These are phyloP conservation scores for Cosmia pyralina DNA, from an alignment of 2,888 invertebrate genomes.

Conservation along the genomic window DNA sequence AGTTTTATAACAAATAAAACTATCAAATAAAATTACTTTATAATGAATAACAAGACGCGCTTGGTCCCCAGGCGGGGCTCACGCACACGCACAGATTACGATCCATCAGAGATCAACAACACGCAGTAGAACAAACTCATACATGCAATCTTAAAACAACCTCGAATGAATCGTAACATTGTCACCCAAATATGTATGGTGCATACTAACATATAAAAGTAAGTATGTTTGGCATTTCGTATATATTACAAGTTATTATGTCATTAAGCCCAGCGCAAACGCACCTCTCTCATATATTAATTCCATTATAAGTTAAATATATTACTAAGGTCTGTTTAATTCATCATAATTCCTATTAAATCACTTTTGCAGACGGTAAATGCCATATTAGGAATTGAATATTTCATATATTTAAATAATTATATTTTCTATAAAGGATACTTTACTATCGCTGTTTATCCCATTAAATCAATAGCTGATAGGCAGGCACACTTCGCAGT, in stretches of 20 bases:
- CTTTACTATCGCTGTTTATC: conserved; percentile 74
- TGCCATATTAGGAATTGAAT: conserved; percentile 89
- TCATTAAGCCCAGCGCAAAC: conserved; percentile 66
- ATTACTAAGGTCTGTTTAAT: conserved; percentile 84
- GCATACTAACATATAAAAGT: conserved; percentile 75
- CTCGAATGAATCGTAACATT: conserved; percentile 75
- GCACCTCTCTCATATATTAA: conserved; percentile 70
- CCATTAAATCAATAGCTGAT: conserved; percentile 78
- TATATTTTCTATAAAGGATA: conserved; percentile 73
- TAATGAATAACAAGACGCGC: conserved; percentile 81
- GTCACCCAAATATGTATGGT: conserved; percentile 79
- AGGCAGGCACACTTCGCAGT: conserved; percentile 80
- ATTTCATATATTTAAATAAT: conserved; percentile 78
- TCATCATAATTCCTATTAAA: conserved; percentile 85
- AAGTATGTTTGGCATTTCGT: conserved; percentile 84
- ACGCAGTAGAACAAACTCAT: conserved; percentile 33
- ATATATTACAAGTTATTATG: conserved; percentile 72
- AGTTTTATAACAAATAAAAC: conserved; percentile 88
- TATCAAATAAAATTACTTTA: conserved; percentile 85
- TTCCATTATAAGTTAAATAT: conserved; percentile 81
- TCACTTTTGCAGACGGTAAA: conserved; percentile 89
- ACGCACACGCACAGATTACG: conserved; percentile 61
- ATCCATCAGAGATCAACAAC: conserved; percentile 68
- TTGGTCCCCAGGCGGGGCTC: conserved; percentile 43
- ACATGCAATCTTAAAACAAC: conserved; percentile 54